Evolutionary conservation across 2,797 vertebrate genomes (phyloP), one percentile per base, ranked within the genome.

Genomic region (Nannoperca obscura): DNA sequence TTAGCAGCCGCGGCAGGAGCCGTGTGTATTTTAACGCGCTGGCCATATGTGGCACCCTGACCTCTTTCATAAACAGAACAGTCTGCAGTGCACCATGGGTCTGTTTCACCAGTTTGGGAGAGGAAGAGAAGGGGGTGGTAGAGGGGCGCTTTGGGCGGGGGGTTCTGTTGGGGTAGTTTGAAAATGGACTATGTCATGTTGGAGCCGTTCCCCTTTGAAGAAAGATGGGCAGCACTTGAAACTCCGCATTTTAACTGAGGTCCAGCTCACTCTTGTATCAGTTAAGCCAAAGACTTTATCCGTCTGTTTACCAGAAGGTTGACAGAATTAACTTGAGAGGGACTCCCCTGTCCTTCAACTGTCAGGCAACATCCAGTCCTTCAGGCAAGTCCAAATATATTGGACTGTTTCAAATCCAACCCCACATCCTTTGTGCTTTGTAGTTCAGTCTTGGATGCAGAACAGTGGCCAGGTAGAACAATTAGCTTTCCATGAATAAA

Each of bases 41-140:
- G 91, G 89, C 95, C 95, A 94, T 95, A 94, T 96, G 95, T 94
- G 93, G 92, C 93, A 93, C 88, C 81, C 85, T 94, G 94, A 95
- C 93, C 94, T 93, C 93, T 93, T 92, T 91, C 92, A 92, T 94
- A 95, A 95, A 95, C 92, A 95, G 86, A 93, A 88, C 89, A 86
- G 89, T 91, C 93, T 92, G 90, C 81, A 89, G 84, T 73, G 86
- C 87, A 82, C 88, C 78, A 66, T 67, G 80, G 85, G 87, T 89
- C 88, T 88, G 87, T 87, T 91, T 85, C 88, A 82, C 85, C 88
- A 67, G 82, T 89, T 86, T 88, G 84, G 84, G 82, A 64, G 52
- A 71, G 70, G 81, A 82, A 84, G 80, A 78, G 72, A 69, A 82
- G 57, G 76, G 76, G 83, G 82, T 63, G 73, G 70, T 24, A 47